Base-by-base conservation (phyloP, 30 jellyfish, hydroid and myxozoan genomes). In the Catostylus mosaicus region DNA sequence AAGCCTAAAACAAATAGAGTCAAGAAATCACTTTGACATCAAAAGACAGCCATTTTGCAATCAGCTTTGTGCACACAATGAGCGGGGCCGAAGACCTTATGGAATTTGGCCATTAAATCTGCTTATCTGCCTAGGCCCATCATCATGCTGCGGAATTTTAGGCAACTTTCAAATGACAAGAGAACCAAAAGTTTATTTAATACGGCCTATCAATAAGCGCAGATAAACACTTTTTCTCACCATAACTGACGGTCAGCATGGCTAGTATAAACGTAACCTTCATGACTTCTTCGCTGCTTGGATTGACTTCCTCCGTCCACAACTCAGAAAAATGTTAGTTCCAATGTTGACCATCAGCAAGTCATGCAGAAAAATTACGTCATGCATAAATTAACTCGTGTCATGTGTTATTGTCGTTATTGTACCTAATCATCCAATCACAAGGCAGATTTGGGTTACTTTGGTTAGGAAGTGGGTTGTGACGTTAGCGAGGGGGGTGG, bases 291-390 rank as follows among this genome's bases (percentile, higher is more conserved):
- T 3, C 14, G 26, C 40, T 27, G 38, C 24, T 9, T 6, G 40
- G 38, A 4, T 50, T 37, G 6, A 22, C 67, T 52, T 52, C 3
- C 27, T 52, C 67, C 30, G 67, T 52, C 23, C 67, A 52, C 24
- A 52, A 16, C 67, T 3, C 8, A 10, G 19, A 52, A 10, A 2
- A 3, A 20, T 52, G 29, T 52, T n/a, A 22, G n/a, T 52, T 52
- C 67, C 5, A 19, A 8, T 16, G 67, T 52, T n/a, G 67, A 8
- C 22, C 67, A n/a, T 52, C 67, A 14, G 22, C 30, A 52, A 52
- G 38, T 59, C 71, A 59, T 59, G 40, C 36, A 50, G 63, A 50
- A 50, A 22, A 5, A 59, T 24, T 59, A 59, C 71, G 71, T 59
- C 37, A 59, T 59, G 71, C 71, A 59, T 24, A 16, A 16, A 23